Percentiles rank a stretch among this genome's conserved stretches.
Conservation (phyloP, 2,888 invertebrate genomes). For the Ectobius pallidus region DNA sequence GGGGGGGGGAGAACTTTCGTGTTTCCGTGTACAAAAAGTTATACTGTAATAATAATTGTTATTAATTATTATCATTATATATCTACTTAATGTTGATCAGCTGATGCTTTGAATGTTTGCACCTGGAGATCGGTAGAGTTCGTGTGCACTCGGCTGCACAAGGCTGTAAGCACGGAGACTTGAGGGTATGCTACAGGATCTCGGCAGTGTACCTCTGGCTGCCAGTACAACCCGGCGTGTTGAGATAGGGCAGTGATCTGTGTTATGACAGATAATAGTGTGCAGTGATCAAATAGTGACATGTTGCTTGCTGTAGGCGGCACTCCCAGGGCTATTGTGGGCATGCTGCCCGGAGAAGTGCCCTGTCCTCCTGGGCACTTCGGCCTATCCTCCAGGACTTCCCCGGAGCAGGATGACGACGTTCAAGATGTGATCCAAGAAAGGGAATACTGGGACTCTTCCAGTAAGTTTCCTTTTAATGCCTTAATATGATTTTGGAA, state of each 20-base stretch:
- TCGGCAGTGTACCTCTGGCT: constrained; percentile 8
- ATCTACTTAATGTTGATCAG: too few relatives aligned
- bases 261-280: background rate
- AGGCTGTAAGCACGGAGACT: too few relatives aligned
- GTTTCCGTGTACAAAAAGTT: too few relatives aligned
- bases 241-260: background rate
- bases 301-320: constrained; percentile 63
- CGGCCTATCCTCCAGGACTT: constrained; percentile 32
- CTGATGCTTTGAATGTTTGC: too few relatives aligned
- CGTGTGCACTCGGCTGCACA: background rate
- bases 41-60: too few relatives aligned
- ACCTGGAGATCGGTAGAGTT: too few relatives aligned
- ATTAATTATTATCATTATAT: too few relatives aligned
- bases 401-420: constrained; percentile 44
- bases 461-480: constrained; percentile 42
- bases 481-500: too few relatives aligned
- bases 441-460: constrained; percentile 46
- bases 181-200: constrained; percentile 48
- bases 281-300: background rate
- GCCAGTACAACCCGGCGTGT: constrained; percentile 14
- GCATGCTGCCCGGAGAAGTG: constrained; percentile 59
- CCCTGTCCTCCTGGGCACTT: constrained; percentile 47
- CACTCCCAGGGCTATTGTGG: constrained; percentile 60
- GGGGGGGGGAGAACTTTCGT: too few relatives aligned
- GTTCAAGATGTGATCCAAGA: constrained; percentile 46